Evolutionary conservation across 2,797 vertebrate species (phyloP).

Genomic region (Acrossocheilus fasciatus): DNA sequence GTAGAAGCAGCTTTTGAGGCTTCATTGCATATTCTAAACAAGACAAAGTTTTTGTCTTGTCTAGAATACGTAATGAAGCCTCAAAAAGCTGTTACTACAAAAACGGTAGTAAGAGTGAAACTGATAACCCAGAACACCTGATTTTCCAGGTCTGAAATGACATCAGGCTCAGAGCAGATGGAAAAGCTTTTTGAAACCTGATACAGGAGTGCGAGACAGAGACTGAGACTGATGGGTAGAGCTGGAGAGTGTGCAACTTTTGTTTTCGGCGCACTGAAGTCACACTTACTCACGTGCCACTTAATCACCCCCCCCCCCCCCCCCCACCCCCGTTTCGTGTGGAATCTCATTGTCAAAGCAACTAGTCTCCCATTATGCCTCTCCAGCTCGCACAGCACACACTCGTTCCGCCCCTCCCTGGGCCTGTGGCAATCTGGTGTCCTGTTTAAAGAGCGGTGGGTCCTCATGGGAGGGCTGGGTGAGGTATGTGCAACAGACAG

Average conservation of each 20-base stretch:
- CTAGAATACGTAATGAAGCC: not conserved
- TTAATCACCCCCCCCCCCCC: slow-evolving; percentile 38
- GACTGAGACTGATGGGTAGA: slow-evolving; percentile 18
- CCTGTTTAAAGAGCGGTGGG: slow-evolving; percentile 70
- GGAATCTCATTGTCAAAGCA: slow-evolving; percentile 81
- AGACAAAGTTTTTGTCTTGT: not conserved
- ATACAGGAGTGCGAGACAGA: slow-evolving; percentile 39
- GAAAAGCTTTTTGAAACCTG: slow-evolving; percentile 46
- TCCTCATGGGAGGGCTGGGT: slow-evolving; percentile 67
- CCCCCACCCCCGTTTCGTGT: slow-evolving; percentile 52
- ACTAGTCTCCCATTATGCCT: slow-evolving; percentile 64
- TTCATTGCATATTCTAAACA: slow-evolving; percentile 1
- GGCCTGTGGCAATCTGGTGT: slow-evolving; percentile 76
- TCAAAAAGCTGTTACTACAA: not conserved
- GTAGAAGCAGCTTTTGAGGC: not conserved
- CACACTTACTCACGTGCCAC: slow-evolving; percentile 54
- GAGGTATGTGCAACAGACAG: slow-evolving; percentile 82
- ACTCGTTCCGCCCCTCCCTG: slow-evolving; percentile 50
- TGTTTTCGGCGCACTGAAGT: slow-evolving; percentile 51
- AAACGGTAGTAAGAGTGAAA: not conserved
- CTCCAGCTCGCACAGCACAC: slow-evolving; percentile 28
- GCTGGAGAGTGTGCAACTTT: slow-evolving; percentile 49
- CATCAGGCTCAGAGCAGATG: slow-evolving; percentile 49
- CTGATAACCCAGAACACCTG: slow-evolving; percentile 26
- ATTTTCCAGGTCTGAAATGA: slow-evolving; percentile 35